Evolutionary conservation across 2,797 vertebrate genomes (phyloP), one percentile per base, ranked within the genome.

Genomic region (Ptychadena robeensis): DNA sequence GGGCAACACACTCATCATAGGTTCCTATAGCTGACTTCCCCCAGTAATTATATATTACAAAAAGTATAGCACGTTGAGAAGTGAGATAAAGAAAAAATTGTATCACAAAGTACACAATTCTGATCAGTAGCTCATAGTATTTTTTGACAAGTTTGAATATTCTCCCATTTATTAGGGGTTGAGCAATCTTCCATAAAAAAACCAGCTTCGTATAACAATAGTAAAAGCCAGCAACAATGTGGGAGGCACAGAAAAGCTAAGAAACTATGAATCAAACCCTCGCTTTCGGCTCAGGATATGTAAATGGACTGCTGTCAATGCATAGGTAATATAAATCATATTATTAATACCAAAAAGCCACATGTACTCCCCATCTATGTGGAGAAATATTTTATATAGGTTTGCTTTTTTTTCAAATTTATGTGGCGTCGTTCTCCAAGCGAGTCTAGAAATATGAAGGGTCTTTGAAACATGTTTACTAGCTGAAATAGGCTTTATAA

Each of bases 271-370:
- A 74, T 74, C 53, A 74, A 38, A 35, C 15, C 18, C 53, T 18
- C 31, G 12, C n/a, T 37, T 63, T 4, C 59, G 9, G 25, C n/a
- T 28, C n/a, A 28, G 73, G 57, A 63, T 27, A 31, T 12, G 59
- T 63, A 73, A 35, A 73, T 53, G 18, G 57, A 37, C 32, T 35
- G 10, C 73, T 63, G 18, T 74, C 73, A 61, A 11, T 63, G n/a
- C 35, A n/a, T 53, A 74, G 14, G 12, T 15, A 25, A 48, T 35
- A 30, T 14, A 73, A 59, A 73, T 61, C 31, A 32, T 34, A 34
- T 59, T 27, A 73, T 68, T 61, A 74, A 74, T 28, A 37, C 32
- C 38, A 37, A 27, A 27, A 63, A 63, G 53, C 28, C 25, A 63
- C 10, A 38, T 53, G 15, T 61, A 63, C 1, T 25, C 57, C 35